These are phyloP conservation scores for Ricordea florida DNA, from an alignment of 92 coral and sea anemone genomes.

Conservation along the genomic window DNA sequence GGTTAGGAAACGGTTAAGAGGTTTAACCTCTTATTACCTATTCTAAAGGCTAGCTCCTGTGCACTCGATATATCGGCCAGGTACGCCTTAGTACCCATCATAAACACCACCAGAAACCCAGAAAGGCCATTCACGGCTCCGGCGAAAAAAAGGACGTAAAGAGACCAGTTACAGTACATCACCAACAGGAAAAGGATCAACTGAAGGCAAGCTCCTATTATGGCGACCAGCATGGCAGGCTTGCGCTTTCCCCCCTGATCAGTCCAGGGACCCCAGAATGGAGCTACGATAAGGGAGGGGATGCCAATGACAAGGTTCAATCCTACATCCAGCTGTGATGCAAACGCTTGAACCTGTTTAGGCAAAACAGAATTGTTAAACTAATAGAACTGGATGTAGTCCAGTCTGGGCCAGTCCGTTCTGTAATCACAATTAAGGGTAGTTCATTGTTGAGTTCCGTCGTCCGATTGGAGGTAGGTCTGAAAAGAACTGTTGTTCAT, in stretches of 20 bases:
- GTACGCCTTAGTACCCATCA: slow-evolving; percentile 66
- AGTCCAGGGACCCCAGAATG: slow-evolving; percentile 74
- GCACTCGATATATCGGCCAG: slow-evolving; percentile 67
- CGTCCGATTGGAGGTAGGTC: too few relatives aligned
- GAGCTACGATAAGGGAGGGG: slow-evolving; percentile 57
- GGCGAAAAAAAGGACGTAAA: slow-evolving; percentile 55
- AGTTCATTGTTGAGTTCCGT: too few relatives aligned
- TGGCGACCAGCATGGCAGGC: slow-evolving; percentile 53
- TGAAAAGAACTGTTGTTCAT: too few relatives aligned
- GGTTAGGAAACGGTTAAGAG: neutral
- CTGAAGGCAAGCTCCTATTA: slow-evolving; percentile 57
- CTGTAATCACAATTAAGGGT: too few relatives aligned
- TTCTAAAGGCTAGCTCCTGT: slow-evolving; percentile 50
- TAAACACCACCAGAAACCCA: slow-evolving; percentile 60
- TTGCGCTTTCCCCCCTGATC: slow-evolving; percentile 64
- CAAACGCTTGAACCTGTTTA: slow-evolving; percentile 58
- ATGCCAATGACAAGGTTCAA: slow-evolving; percentile 41
- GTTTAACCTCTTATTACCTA: slow-evolving; percentile 33
- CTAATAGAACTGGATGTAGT: neutral
- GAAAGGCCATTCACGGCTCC: slow-evolving; percentile 62
- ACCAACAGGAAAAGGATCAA: slow-evolving; percentile 40
- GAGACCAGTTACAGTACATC: slow-evolving; percentile 67
- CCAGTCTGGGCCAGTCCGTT: too few relatives aligned
- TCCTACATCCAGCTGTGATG: slow-evolving; percentile 51
- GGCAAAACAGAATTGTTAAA: neutral